Conservation (phyloP, 1,140 invertebrate species). For the Elysia chlorotica region DNA sequence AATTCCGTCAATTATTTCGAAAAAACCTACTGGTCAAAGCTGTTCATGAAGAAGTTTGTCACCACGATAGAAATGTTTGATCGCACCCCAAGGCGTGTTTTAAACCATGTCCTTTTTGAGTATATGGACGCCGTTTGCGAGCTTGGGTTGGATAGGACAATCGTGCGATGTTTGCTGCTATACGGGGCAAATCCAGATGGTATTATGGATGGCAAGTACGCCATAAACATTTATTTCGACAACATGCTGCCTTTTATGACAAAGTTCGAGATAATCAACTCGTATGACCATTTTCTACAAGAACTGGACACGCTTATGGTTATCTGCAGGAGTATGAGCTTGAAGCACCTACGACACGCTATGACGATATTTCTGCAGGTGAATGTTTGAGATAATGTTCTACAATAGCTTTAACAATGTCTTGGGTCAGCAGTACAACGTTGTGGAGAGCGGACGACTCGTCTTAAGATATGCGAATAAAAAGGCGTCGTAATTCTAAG, state of each 20-base stretch:
- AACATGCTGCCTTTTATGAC: conserved; percentile 13
- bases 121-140: neutral
- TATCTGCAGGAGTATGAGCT: neutral
- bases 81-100: neutral
- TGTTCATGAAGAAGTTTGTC: conserved; percentile 17
- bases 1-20: conserved; percentile 10
- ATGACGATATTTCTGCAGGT: conserved; percentile 6
- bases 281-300: neutral
- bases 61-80: neutral
- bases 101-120: conserved; percentile 10
- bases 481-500: too few relatives aligned
- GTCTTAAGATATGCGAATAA: too few relatives aligned
- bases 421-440: too few relatives aligned
- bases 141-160: neutral
- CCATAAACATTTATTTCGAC: conserved; percentile 13
- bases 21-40: neutral
- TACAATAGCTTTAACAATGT: too few relatives aligned
- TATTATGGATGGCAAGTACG: conserved; percentile 11
- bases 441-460: too few relatives aligned
- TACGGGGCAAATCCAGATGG: conserved; percentile 18
- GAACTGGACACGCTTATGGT: neutral
- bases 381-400: too few relatives aligned
- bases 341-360: neutral
- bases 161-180: neutral
- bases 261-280: conserved; percentile 8